phyloP scores from a whole-genome alignment of 2,888 invertebrate species.

The Reticulitermes lucifugus region DNA sequence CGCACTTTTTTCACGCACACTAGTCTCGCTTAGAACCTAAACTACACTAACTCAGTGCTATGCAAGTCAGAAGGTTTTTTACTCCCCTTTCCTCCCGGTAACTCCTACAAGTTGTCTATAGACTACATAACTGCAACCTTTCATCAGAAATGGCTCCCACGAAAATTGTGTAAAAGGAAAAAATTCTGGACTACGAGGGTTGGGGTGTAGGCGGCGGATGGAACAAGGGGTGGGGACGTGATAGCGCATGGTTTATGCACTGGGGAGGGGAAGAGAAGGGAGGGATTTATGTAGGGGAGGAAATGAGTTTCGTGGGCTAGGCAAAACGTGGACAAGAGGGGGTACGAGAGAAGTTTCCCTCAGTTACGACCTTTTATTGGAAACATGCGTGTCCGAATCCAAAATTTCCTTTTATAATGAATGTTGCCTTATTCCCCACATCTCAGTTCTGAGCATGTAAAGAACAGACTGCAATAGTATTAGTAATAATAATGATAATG shows the following conservation, averaged over 20 bases:
- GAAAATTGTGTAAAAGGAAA: conserved; percentile 40
- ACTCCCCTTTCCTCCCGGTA: conserved; percentile 17
- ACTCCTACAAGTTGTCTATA: conserved; percentile 17
- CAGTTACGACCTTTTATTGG: not conserved
- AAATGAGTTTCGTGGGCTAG: not conserved
- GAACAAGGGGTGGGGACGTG: conserved; percentile 2
- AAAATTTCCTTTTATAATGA: not conserved
- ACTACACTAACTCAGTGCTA: conserved; percentile 23
- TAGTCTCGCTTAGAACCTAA: conserved; percentile 37
- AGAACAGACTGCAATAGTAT: not conserved
- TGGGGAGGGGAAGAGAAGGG: conserved; percentile 11
- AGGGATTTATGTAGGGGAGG: conserved; percentile 11
- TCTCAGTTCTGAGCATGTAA: not conserved
- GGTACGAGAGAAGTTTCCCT: conserved; percentile 7
- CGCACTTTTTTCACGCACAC: conserved; percentile 61
- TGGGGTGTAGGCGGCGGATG: conserved; percentile 37
- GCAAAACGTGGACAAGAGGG: conserved; percentile 25
- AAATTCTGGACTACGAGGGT: conserved; percentile 28
- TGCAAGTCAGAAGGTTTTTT: conserved; percentile 23
- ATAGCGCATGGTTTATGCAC: conserved; percentile 35
- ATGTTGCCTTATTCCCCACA: not conserved
- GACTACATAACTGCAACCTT: conserved; percentile 50
- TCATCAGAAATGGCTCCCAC: conserved; percentile 47
- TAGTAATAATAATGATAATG: not conserved
- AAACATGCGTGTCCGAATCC: not conserved